phyloP scores from a whole-genome alignment of 2,888 invertebrate species.

The Tanytarsus gracilentus region DNA sequence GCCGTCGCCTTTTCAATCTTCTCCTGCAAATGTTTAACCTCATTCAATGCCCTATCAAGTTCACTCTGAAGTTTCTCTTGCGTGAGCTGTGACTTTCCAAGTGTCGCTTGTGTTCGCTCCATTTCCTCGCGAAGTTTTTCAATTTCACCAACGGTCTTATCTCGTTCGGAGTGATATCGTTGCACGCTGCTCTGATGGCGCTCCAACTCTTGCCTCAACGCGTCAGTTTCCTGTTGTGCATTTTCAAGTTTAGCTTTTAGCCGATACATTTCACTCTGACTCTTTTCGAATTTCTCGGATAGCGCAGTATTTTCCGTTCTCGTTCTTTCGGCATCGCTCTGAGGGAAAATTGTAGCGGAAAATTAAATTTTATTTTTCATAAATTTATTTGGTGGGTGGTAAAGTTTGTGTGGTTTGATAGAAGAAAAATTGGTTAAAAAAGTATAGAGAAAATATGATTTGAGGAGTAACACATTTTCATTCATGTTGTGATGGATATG shows the following conservation, averaged over 20 bases:
- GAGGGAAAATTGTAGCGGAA: conserved; percentile 17
- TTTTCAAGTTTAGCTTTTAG: conserved; percentile 89
- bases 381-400: too few relatives aligned
- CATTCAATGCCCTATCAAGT: conserved; percentile 81
- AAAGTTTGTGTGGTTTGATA: too few relatives aligned
- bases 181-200: conserved; percentile 72
- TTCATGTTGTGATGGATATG: too few relatives aligned
- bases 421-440: too few relatives aligned
- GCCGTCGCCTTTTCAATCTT: conserved; percentile 71
- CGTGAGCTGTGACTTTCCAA: conserved; percentile 83
- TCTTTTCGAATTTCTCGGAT: conserved; percentile 88
- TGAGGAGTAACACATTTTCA: too few relatives aligned
- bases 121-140: conserved; percentile 82
- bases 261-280: conserved; percentile 90
- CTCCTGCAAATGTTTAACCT: conserved; percentile 83
- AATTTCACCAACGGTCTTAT: conserved; percentile 72
- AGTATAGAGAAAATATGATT: too few relatives aligned
- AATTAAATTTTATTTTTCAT: too few relatives aligned
- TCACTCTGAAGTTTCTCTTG: conserved; percentile 85
- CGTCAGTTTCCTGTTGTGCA: conserved; percentile 89
- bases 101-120: conserved; percentile 78
- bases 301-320: conserved; percentile 72
- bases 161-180: conserved; percentile 78
- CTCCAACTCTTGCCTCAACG: conserved; percentile 85
- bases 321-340: conserved; percentile 76